phyloP scores from a whole-genome alignment of 2,888 invertebrate genomes.

The Scelioninae gen. 2 region DNA sequence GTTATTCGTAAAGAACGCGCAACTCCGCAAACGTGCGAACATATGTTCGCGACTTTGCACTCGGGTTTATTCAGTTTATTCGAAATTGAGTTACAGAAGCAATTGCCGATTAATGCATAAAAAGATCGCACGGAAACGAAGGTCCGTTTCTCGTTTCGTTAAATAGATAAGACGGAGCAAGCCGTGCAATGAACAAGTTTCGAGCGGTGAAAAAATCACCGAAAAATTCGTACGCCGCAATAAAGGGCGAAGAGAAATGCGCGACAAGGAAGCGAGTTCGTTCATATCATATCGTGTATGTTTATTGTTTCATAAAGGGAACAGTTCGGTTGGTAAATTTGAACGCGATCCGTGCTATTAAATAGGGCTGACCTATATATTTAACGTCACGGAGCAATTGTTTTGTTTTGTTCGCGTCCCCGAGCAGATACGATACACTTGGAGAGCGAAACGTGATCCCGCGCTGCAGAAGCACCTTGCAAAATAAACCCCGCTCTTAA shows the following conservation, averaged over 20 bases:
- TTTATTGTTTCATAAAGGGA: conserved; percentile 24
- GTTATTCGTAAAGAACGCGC: no score
- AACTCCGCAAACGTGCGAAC: no score
- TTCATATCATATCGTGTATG: conserved; percentile 18
- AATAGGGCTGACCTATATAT: conserved; percentile 47
- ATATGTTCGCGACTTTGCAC: no score
- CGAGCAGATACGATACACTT: conserved; percentile 46
- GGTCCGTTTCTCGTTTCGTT: no score
- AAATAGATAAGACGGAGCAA: no score
- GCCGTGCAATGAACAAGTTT: no score
- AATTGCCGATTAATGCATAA: no score
- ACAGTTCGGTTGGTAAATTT: conserved; percentile 23
- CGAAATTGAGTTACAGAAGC: no score
- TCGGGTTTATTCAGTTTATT: no score
- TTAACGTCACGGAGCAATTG: conserved; percentile 34
- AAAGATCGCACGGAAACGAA: no score
- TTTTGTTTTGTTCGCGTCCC: conserved; percentile 30
- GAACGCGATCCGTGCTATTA: conserved; percentile 40
- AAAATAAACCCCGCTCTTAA: conserved; percentile 61
- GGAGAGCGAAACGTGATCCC: conserved; percentile 56
- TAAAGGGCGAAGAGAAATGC: background rate
- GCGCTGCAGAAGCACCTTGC: conserved; percentile 56
- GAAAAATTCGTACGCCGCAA: no score
- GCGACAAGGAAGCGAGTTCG: background rate
- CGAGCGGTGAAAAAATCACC: no score